These are phyloP conservation scores for Diadophis punctatus DNA, from an alignment of 2,113 vertebrate genomes.

Conservation along the genomic window DNA sequence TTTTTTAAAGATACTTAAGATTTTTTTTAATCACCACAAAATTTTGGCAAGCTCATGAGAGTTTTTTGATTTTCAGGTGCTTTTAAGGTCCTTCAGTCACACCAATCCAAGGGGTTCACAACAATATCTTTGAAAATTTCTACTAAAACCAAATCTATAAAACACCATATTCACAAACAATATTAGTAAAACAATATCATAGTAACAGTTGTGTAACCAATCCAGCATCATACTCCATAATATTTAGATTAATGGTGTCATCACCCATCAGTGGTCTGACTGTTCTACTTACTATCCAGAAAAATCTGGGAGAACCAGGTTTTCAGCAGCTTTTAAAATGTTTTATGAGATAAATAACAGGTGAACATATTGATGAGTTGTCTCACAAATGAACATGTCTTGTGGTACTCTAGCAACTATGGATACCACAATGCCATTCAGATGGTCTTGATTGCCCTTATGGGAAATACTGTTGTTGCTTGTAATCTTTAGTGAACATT, in stretches of 20 bases:
- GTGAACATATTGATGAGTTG: background rate
- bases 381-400: background rate
- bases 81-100: background rate
- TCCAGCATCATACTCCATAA: background rate
- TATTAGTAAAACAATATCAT: background rate
- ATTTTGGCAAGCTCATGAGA: background rate
- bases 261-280: background rate
- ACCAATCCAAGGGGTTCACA: background rate
- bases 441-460: background rate
- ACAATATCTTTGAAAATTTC: background rate
- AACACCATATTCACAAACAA: background rate
- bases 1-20: background rate
- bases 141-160: background rate
- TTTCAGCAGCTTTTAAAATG: background rate
- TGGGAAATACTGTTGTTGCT: background rate
- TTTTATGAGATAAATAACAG: background rate
- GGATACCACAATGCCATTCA: background rate
- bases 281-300: background rate
- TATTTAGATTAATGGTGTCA: background rate
- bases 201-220: background rate
- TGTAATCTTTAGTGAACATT: background rate
- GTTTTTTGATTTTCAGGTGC: background rate
- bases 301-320: background rate
- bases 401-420: background rate
- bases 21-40: background rate